Conservation (phyloP, 2,888 invertebrate species). For the Coelopa pilipes region DNA sequence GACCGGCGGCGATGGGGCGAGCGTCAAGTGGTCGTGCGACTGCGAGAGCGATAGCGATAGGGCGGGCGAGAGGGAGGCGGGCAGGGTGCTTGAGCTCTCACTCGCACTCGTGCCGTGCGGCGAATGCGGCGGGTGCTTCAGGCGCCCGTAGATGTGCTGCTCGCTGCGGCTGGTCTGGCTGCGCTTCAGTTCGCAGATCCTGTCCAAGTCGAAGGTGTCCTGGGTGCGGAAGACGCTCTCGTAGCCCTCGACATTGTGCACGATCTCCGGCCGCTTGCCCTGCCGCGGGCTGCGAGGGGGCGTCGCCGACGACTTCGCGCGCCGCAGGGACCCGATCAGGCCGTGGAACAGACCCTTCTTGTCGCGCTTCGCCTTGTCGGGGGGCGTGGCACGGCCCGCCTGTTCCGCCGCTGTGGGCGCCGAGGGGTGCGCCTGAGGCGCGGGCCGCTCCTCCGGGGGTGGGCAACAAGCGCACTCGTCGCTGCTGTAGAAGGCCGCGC, state of each 20-base stretch:
- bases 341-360: slow-evolving; percentile 50
- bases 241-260: slow-evolving; percentile 63
- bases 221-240: slow-evolving; percentile 62
- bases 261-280: slow-evolving; percentile 55
- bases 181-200: slow-evolving; percentile 61
- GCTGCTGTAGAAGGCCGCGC: slow-evolving; percentile 58
- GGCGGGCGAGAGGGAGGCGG: slow-evolving; percentile 3
- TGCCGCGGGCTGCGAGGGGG: slow-evolving; percentile 37
- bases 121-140: slow-evolving; percentile 37
- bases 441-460: too few species aligned
- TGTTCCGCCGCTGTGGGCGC: neutral
- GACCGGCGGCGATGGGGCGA: neutral
- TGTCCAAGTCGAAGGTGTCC: slow-evolving; percentile 63
- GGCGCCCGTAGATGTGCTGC: slow-evolving; percentile 63
- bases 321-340: slow-evolving; percentile 57
- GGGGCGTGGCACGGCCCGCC: neutral
- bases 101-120: too few species aligned
- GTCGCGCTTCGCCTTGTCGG: slow-evolving; percentile 36
- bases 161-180: slow-evolving; percentile 58
- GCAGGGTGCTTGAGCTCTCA: slow-evolving; percentile 21
- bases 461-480: slow-evolving; percentile 53
- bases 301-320: slow-evolving; percentile 38
- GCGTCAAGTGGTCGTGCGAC: slow-evolving; percentile 25
- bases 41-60: slow-evolving; percentile 24
- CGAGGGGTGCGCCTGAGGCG: too few species aligned